Conservation (phyloP, 1,140 invertebrate species). For the Trachymyrmex cornetzi region DNA sequence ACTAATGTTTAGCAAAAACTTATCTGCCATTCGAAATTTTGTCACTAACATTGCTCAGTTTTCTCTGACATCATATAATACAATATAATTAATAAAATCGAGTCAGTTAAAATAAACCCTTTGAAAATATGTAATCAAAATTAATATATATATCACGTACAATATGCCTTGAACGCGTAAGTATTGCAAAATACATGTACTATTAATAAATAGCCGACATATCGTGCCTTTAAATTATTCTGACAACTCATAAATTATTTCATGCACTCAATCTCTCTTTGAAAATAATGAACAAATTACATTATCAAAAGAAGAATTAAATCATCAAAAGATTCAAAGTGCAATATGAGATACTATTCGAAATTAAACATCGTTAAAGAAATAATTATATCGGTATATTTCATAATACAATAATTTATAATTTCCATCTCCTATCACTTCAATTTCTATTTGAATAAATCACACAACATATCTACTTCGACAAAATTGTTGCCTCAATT, state of each 20-base stretch:
- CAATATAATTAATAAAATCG: background rate
- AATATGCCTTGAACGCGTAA: background rate
- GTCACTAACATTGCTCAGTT: background rate
- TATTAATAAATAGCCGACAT: background rate
- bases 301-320: slow-evolving; percentile 1
- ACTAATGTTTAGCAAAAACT: background rate
- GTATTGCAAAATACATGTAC: background rate
- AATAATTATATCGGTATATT: background rate
- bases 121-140: background rate
- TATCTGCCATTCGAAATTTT: background rate
- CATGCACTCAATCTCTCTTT: background rate
- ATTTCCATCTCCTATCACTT: background rate
- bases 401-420: background rate
- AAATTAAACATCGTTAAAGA: slow-evolving; percentile 5
- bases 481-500: background rate
- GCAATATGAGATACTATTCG: background rate
- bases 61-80: background rate
- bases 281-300: background rate
- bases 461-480: background rate
- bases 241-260: background rate
- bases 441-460: background rate
- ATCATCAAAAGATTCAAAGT: background rate
- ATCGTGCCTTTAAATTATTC: background rate
- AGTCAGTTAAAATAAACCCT: background rate
- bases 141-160: background rate